Percentiles rank a stretch among this genome's conserved stretches.
These are phyloP conservation scores for Drosophila truncata DNA, from an alignment of 1,140 invertebrate genomes.

Conservation along the genomic window DNA sequence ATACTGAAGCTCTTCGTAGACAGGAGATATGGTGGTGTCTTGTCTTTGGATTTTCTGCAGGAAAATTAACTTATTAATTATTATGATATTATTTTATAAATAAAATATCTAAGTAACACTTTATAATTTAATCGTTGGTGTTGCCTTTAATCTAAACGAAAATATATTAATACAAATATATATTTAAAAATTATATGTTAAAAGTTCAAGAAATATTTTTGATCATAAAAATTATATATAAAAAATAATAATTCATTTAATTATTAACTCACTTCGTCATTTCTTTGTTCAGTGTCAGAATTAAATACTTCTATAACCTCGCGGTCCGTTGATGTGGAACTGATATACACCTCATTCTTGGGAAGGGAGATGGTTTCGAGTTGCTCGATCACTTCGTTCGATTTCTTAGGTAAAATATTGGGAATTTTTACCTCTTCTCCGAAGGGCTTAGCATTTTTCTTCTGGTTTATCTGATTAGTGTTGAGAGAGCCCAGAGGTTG, in stretches of 20 bases:
- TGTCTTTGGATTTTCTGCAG: background rate
- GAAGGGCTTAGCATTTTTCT: conserved; percentile 39
- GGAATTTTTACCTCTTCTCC: conserved; percentile 53
- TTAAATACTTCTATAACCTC: conserved; percentile 28
- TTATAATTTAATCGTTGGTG: no score
- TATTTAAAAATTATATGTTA: no score
- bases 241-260: background rate
- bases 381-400: conserved; percentile 86
- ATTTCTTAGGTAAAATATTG: conserved; percentile 61
- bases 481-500: conserved; percentile 84
- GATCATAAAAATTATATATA: background rate
- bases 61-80: no score
- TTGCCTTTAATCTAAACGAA: no score
- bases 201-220: background rate
- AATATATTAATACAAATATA: no score
- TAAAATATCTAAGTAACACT: no score
- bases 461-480: conserved; percentile 75
- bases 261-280: background rate
- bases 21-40: conserved; percentile 79
- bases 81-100: no score
- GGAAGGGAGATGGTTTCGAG: conserved; percentile 90
- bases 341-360: conserved; percentile 86
- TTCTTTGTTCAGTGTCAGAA: conserved; percentile 48
- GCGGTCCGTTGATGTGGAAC: conserved; percentile 73
- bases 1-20: conserved; percentile 90